Conservation (phyloP, 2,797 vertebrate genomes). For the Tinamus major region DNA sequence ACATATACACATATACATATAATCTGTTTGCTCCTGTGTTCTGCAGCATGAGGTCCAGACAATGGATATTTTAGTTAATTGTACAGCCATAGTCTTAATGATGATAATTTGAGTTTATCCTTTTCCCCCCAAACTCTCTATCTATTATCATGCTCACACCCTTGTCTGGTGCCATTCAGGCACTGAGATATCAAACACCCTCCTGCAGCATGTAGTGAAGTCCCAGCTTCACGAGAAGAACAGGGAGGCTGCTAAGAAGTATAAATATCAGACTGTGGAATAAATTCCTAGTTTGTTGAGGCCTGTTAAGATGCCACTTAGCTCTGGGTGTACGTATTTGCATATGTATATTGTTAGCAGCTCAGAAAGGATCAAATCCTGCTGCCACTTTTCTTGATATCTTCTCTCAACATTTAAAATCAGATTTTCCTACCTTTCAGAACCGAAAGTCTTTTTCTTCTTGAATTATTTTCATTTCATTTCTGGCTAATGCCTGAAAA, state of each 20-base stretch:
- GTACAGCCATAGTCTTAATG: background rate
- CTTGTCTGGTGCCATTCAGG: background rate
- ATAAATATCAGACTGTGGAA: background rate
- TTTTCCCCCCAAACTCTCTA: background rate
- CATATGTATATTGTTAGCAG: background rate
- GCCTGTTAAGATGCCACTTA: background rate
- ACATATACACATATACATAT: background rate
- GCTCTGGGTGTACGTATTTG: background rate
- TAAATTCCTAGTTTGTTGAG: background rate
- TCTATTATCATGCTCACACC: background rate
- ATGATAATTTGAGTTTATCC: background rate
- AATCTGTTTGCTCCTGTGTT: background rate
- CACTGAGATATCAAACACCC: background rate
- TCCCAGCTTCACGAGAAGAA: background rate
- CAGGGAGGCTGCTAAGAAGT: background rate
- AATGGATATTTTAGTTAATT: background rate
- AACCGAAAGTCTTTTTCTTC: background rate
- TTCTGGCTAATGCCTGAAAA: slow-evolving; percentile 9
- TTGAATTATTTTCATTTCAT: background rate
- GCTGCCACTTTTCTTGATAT: background rate
- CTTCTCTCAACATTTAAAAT: slow-evolving; percentile 2
- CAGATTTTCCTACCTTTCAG: background rate
- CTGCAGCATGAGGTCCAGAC: background rate
- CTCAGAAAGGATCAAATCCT: background rate
- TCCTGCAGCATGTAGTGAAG: background rate